These are phyloP conservation scores for Xestia sexstrigata DNA, from an alignment of 2,888 invertebrate species.

Conservation along the genomic window DNA sequence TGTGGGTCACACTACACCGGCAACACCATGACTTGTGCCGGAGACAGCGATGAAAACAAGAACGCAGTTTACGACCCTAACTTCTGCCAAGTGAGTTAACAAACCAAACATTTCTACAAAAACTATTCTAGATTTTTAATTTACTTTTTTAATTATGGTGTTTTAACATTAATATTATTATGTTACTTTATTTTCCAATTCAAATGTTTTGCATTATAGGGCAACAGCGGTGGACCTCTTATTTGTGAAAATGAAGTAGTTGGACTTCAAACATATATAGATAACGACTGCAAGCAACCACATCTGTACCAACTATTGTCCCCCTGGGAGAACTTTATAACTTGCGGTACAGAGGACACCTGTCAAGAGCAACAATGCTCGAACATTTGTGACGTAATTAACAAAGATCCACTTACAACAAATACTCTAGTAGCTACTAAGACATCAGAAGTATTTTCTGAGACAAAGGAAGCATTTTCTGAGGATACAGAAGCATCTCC, in stretches of 20 bases:
- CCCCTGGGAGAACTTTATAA: slow-evolving; percentile 80
- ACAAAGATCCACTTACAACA: slow-evolving; percentile 75
- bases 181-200: neutral
- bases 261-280: slow-evolving; percentile 84
- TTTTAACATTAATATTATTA: neutral
- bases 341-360: slow-evolving; percentile 79
- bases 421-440: neutral
- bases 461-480: neutral
- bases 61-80: slow-evolving; percentile 67
- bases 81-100: slow-evolving; percentile 78
- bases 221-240: slow-evolving; percentile 85
- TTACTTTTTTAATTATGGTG: neutral
- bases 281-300: slow-evolving; percentile 80
- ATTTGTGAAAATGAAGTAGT: slow-evolving; percentile 80
- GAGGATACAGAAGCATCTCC: neutral
- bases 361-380: slow-evolving; percentile 77
- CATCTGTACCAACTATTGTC: slow-evolving; percentile 82
- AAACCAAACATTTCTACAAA: neutral
- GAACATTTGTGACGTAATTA: slow-evolving; percentile 75
- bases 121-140: neutral
- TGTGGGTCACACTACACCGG: slow-evolving; percentile 79
- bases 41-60: slow-evolving; percentile 74
- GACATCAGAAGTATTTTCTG: neutral
- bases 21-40: slow-evolving; percentile 80
- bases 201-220: slow-evolving; percentile 70